These are phyloP conservation scores for Lampropteryx suffumata DNA, from an alignment of 2,888 invertebrate genomes.

Conservation along the genomic window DNA sequence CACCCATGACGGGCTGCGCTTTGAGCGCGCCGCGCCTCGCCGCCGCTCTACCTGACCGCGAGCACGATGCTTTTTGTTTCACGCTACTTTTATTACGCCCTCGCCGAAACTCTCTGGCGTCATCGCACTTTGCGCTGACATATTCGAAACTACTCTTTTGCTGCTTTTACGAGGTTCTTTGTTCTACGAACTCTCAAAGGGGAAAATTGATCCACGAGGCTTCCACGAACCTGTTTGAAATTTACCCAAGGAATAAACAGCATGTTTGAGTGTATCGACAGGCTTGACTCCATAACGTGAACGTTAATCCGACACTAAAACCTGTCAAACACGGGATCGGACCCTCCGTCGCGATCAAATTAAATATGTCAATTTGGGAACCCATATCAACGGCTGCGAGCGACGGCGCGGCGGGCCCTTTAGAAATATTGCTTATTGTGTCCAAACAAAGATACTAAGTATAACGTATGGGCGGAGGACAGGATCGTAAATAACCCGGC, in stretches of 20 bases:
- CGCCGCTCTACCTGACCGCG: constrained; percentile 46
- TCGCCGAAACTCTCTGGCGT: constrained; percentile 62
- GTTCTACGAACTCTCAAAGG: constrained; percentile 71
- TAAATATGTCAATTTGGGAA: constrained; percentile 83
- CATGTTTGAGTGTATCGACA: constrained; percentile 65
- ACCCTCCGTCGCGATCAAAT: constrained; percentile 81
- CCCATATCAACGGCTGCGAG: constrained; percentile 83
- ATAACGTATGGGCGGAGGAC: constrained; percentile 83
- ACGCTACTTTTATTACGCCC: constrained; percentile 78
- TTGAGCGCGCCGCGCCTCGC: constrained; percentile 68
- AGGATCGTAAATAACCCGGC: constrained; percentile 81
- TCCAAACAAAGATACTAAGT: constrained; percentile 84
- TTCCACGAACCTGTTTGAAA: constrained; percentile 65
- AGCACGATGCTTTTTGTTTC: constrained; percentile 71
- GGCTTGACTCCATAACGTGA: constrained; percentile 69
- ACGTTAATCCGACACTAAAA: constrained; percentile 81
- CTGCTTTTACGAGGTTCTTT: constrained; percentile 68
- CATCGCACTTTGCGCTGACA: constrained; percentile 73
- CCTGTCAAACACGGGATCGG: constrained; percentile 77
- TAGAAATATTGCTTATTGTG: constrained; percentile 83
- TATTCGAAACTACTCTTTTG: constrained; percentile 73
- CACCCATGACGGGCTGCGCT: constrained; percentile 80
- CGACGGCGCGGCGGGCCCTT: constrained; percentile 76
- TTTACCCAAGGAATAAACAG: constrained; percentile 49
- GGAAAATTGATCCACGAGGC: constrained; percentile 66